Base-by-base conservation (phyloP, 2,113 vertebrate species). In the Proterorhinus semilunaris region DNA sequence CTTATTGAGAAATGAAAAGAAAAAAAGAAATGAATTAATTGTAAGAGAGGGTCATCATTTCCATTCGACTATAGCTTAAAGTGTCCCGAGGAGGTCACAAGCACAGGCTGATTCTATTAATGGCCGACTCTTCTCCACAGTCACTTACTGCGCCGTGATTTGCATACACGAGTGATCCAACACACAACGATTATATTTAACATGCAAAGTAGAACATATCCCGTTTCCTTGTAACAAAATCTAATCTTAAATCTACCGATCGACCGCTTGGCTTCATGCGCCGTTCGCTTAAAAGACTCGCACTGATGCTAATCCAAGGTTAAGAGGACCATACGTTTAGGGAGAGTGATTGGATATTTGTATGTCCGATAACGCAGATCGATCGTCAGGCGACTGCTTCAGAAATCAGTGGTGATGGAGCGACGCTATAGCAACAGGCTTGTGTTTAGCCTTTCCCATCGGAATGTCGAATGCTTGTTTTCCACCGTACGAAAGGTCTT, bases 71-170 rank as follows among this genome's bases (percentile, higher is more conserved):
- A 7, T 1, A 21, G 57, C 6, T 44, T 64, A 16, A 36, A 10
- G n/a, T 48, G 50, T 47, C 27, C 10, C 3, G 61, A 15, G 61
- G 45, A 49, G 64, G 66, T 70, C 69, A 74, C 64, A 74, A 74
- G 76, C 76, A 67, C 73, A 64, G 62, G 10, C 7, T 65, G 62
- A 70, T 68, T 61, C 74, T 52, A 59, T 69, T 15, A 61, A 5
- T 9, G 6, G 9, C 68, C 36, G 61, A 69, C 64, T 52, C 52
- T 66, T 64, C 70, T 58, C 50, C 65, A 43, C 68, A 68, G 71
- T 80, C 72, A 80, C 45, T 68, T 51, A 53, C 49, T 62, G 36
- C 57, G 8, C 10, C 10, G 46, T 47, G 57, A 55, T 59, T 67
- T 27, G 17, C 10, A 64, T 36, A 3, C 12, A 51, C 3, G 49